phyloP scores from a whole-genome alignment of 2,797 vertebrate species.

The Lagorchestes hirsutus region DNA sequence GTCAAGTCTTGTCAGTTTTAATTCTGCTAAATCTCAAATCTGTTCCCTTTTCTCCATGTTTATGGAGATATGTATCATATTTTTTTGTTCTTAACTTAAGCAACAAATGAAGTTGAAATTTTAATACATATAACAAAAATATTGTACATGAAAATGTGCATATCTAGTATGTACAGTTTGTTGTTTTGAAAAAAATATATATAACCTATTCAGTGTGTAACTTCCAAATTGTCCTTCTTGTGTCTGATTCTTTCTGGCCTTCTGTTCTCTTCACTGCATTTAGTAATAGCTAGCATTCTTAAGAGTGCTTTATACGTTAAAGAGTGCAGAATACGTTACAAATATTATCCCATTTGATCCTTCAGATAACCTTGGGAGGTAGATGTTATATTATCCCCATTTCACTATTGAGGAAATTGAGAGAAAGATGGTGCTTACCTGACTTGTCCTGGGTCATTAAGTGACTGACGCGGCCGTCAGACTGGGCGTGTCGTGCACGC shows the following conservation, averaged over 20 bases:
- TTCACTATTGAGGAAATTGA: neutral
- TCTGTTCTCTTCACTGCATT: neutral
- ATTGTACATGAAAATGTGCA: neutral
- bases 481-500: neutral
- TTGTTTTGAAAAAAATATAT: neutral
- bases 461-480: neutral
- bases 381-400: neutral
- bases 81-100: neutral
- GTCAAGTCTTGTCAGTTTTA: neutral
- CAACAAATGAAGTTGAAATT: neutral
- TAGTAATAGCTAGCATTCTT: neutral
- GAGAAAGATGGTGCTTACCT: neutral
- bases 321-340: neutral
- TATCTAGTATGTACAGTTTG: neutral
- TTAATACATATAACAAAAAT: neutral
- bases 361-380: neutral
- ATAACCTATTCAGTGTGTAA: neutral
- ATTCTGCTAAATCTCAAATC: neutral
- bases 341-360: neutral
- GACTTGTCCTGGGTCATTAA: neutral
- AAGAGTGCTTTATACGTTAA: neutral
- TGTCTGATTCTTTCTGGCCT: neutral
- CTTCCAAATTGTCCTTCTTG: neutral
- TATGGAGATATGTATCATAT: neutral
- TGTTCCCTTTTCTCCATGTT: neutral